phyloP scores from a whole-genome alignment of 2,888 invertebrate species.

The Neoaliturus tenellus region DNA sequence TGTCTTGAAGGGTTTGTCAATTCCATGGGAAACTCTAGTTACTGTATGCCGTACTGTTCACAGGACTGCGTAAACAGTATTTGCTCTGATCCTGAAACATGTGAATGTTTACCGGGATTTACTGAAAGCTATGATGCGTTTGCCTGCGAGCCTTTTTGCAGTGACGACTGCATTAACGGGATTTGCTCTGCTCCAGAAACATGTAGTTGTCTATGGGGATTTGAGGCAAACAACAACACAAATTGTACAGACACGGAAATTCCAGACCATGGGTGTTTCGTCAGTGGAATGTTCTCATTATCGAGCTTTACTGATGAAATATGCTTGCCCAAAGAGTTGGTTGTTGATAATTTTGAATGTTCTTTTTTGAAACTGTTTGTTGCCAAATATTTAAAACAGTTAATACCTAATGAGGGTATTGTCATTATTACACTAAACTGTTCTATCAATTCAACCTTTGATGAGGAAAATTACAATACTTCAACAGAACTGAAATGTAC shows the following conservation, averaged over 20 bases:
- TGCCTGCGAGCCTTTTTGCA: not conserved
- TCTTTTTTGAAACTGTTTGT: not conserved
- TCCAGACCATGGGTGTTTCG: not conserved
- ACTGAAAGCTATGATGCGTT: not conserved
- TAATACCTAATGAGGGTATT: not conserved
- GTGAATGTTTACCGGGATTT: conserved; percentile 15
- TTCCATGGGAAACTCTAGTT: not conserved
- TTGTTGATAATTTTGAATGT: not conserved
- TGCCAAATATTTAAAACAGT: not conserved
- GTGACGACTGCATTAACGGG: not conserved
- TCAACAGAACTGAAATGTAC: not conserved
- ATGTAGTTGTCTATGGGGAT: conserved; percentile 30
- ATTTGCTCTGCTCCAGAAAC: conserved; percentile 28
- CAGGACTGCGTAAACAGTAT: not conserved
- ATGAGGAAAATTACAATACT: not conserved
- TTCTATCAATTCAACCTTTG: not conserved
- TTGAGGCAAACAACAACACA: not conserved
- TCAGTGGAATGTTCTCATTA: not conserved
- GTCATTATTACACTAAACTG: not conserved
- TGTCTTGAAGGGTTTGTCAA: not conserved
- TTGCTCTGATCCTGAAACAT: not conserved
- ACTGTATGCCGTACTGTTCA: not conserved
- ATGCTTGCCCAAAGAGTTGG: not conserved
- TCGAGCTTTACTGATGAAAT: not conserved
- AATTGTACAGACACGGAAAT: not conserved